Conservation (phyloP, 2,797 vertebrate species). For the Mus caroli region DNA sequence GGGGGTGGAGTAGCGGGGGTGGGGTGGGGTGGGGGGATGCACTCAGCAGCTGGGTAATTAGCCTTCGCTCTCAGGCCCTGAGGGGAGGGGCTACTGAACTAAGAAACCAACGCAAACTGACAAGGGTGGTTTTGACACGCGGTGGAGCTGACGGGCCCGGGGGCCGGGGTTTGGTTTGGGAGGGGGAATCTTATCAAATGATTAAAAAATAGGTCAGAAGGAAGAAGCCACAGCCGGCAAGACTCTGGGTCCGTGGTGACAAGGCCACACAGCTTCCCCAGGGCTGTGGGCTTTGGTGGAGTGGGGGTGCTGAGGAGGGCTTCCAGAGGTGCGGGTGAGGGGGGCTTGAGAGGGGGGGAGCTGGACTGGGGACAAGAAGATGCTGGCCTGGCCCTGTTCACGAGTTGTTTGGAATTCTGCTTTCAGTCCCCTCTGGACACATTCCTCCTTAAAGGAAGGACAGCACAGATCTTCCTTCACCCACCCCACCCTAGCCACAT, state of each 20-base stretch:
- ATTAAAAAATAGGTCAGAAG: conserved; percentile 96
- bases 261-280: conserved; percentile 49
- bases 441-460: conserved; percentile 23
- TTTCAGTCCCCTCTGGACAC: not conserved
- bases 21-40: too few species aligned
- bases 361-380: not conserved
- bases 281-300: conserved; percentile 51
- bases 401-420: not conserved
- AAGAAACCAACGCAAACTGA: conserved; percentile 85
- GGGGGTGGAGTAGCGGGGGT: not conserved
- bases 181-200: conserved; percentile 93
- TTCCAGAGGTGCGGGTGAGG: not conserved
- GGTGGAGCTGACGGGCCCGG: conserved; percentile 88
- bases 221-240: conserved; percentile 83
- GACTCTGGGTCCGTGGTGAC: conserved; percentile 60
- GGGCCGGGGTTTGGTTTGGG: conserved; percentile 85
- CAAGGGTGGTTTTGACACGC: conserved; percentile 89
- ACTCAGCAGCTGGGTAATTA: conserved; percentile 77
- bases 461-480: not conserved
- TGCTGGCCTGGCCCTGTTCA: not conserved
- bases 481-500: too few species aligned
- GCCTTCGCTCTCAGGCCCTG: conserved; percentile 65
- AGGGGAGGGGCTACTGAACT: conserved; percentile 76
- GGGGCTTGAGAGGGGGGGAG: not conserved
- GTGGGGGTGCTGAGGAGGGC: not conserved